A percentile compares a stretch with the other conserved stretches of the same genome.
phyloP scores from a whole-genome alignment of 2,888 invertebrate genomes.

The Cheilosia variabilis region DNA sequence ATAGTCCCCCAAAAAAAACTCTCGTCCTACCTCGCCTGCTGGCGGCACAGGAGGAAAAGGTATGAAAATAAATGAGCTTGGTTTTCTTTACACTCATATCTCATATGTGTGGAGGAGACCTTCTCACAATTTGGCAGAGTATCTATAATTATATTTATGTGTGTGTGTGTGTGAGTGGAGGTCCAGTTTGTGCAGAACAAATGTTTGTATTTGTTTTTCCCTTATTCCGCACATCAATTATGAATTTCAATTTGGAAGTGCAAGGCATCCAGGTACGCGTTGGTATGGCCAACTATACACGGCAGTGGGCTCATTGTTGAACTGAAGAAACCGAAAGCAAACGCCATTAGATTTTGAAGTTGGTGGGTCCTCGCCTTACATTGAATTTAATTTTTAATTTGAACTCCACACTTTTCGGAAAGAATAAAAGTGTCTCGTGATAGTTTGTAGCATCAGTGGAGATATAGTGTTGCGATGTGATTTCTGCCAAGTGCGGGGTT shows the following conservation, averaged over 20 bases:
- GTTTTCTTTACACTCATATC: conserved; percentile 59
- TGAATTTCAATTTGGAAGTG: conserved; percentile 70
- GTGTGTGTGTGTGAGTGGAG: neutral
- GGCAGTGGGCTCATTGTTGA: conserved; percentile 8
- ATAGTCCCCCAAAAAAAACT: conserved; percentile 15
- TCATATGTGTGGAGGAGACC: conserved; percentile 20
- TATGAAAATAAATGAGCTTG: conserved; percentile 16
- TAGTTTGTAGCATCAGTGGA: neutral
- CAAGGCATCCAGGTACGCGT: neutral
- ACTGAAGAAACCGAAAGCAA: conserved; percentile 9
- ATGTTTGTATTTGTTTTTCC: conserved; percentile 25
- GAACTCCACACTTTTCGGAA: neutral
- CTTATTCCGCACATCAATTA: conserved; percentile 60
- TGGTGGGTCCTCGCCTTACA: neutral
- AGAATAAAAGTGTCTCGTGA: neutral
- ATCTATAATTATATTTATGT: neutral
- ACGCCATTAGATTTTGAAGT: conserved; percentile 10
- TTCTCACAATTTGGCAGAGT: conserved; percentile 26
- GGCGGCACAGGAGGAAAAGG: conserved; percentile 1
- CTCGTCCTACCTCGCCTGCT: neutral
- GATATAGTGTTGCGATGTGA: too few species aligned
- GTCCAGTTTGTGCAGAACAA: conserved; percentile 1
- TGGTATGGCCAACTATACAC: neutral
- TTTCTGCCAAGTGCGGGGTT: too few species aligned
- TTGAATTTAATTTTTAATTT: conserved; percentile 41